Evolutionary conservation across 2,113 vertebrate species (phyloP).

Genomic region (Archocentrus centrarchus): DNA sequence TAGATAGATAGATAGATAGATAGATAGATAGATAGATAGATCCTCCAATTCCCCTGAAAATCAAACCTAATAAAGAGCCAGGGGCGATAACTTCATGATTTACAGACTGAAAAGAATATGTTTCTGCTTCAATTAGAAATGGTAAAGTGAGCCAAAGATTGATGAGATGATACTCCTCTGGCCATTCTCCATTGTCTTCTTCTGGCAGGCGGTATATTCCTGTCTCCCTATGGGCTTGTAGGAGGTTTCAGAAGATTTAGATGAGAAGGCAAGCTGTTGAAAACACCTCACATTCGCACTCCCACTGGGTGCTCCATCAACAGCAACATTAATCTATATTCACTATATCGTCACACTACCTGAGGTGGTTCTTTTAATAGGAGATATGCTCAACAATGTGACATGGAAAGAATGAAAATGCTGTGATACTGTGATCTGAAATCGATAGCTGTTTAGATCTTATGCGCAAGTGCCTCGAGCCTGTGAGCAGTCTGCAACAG

Average conservation of each 20-base stretch:
- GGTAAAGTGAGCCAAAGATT: slow-evolving; percentile 58
- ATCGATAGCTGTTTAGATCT: slow-evolving; percentile 16
- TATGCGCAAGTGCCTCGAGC: not conserved
- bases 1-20: too few relatives aligned
- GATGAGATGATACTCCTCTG: slow-evolving; percentile 59
- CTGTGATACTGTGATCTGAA: slow-evolving; percentile 23
- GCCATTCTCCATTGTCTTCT: slow-evolving; percentile 70
- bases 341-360: slow-evolving; percentile 63
- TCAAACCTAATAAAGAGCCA: slow-evolving; percentile 14
- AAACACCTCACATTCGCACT: slow-evolving; percentile 72
- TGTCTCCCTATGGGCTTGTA: slow-evolving; percentile 63
- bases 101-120: slow-evolving; percentile 47
- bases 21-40: not conserved
- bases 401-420: slow-evolving; percentile 22
- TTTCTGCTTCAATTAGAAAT: slow-evolving; percentile 40
- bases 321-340: slow-evolving; percentile 67
- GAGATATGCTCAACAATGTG: slow-evolving; percentile 4
- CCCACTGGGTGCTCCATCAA: slow-evolving; percentile 72
- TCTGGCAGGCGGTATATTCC: slow-evolving; percentile 60
- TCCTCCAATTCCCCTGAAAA: slow-evolving; percentile 1
- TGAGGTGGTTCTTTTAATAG: slow-evolving; percentile 59
- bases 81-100: slow-evolving; percentile 33
- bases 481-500: not conserved
- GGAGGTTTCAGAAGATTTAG: slow-evolving; percentile 70
- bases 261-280: slow-evolving; percentile 68